phyloP scores from a whole-genome alignment of 2,888 invertebrate genomes.

The Epirrhoe tristata region DNA sequence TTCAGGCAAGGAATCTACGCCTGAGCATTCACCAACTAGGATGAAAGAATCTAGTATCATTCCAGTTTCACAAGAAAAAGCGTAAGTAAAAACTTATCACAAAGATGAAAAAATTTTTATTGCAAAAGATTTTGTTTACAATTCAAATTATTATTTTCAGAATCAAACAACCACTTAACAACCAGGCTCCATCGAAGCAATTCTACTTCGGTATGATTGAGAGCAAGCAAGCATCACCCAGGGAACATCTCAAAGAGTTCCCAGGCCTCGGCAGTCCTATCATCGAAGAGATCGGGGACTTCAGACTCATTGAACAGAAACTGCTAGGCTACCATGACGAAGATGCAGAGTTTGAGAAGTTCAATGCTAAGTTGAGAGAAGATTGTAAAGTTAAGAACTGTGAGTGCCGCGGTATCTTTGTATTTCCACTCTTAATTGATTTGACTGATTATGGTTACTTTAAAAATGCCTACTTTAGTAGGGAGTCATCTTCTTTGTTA shows the following conservation, averaged over 20 bases:
- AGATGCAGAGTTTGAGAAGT: slow-evolving; percentile 74
- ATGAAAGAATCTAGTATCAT: slow-evolving; percentile 57
- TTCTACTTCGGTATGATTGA: slow-evolving; percentile 94
- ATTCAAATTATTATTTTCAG: slow-evolving; percentile 47
- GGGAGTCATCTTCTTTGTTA: too few species aligned
- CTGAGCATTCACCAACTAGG: slow-evolving; percentile 85
- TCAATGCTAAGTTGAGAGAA: slow-evolving; percentile 71
- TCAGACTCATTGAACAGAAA: slow-evolving; percentile 77
- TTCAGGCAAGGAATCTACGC: slow-evolving; percentile 87
- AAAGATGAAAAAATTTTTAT: not conserved
- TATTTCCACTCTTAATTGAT: not conserved
- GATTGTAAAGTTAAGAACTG: slow-evolving; percentile 72
- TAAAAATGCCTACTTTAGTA: too few species aligned
- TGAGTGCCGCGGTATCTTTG: slow-evolving; percentile 51
- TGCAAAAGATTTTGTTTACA: not conserved
- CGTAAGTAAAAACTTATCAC: slow-evolving; percentile 1
- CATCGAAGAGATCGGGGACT: slow-evolving; percentile 77
- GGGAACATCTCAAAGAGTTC: slow-evolving; percentile 75
- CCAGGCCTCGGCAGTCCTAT: slow-evolving; percentile 78
- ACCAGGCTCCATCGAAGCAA: slow-evolving; percentile 70
- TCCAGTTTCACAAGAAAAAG: slow-evolving; percentile 59
- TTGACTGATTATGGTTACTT: too few species aligned
- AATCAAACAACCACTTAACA: slow-evolving; percentile 54
- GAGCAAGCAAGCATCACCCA: slow-evolving; percentile 65
- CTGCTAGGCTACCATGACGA: slow-evolving; percentile 75